Conservation (phyloP, 2,888 invertebrate species). For the Fragum whitleyi region DNA sequence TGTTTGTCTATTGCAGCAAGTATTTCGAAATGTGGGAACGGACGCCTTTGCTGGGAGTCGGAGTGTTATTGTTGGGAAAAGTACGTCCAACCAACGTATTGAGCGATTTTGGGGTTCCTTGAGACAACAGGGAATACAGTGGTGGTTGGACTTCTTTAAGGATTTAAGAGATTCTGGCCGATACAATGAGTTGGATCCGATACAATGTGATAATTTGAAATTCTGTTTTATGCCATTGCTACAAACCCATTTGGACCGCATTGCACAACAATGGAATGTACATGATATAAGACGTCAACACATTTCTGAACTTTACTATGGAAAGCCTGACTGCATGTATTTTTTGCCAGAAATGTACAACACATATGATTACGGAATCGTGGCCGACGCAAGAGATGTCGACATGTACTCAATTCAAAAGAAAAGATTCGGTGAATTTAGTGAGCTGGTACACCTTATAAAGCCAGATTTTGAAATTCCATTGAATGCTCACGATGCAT, state of each 20-base stretch:
- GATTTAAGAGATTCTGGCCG: conserved; percentile 32
- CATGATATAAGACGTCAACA: conserved; percentile 24
- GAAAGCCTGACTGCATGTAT: conserved; percentile 31
- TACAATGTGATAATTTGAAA: not conserved
- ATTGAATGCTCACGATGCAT: no score
- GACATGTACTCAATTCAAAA: not conserved
- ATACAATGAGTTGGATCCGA: not conserved
- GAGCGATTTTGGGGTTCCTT: conserved; percentile 22
- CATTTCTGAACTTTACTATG: not conserved
- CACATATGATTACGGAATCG: conserved; percentile 10
- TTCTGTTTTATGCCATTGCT: conserved; percentile 20
- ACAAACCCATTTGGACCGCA: conserved; percentile 28
- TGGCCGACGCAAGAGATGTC: not conserved
- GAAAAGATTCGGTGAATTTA: not conserved
- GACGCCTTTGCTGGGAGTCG: not conserved
- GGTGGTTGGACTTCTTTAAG: conserved; percentile 35
- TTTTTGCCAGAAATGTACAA: conserved; percentile 26
- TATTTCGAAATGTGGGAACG: not conserved
- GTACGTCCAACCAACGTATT: conserved; percentile 30
- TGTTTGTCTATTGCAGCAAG: not conserved
- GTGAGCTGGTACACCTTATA: not conserved
- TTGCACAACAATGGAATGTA: conserved; percentile 25
- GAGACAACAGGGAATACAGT: conserved; percentile 32
- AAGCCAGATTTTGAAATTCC: not conserved
- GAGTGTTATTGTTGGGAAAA: conserved; percentile 30